Evolutionary conservation across 2,888 invertebrate genomes (phyloP).

Genomic region (Caenorhabditis sinica): DNA sequence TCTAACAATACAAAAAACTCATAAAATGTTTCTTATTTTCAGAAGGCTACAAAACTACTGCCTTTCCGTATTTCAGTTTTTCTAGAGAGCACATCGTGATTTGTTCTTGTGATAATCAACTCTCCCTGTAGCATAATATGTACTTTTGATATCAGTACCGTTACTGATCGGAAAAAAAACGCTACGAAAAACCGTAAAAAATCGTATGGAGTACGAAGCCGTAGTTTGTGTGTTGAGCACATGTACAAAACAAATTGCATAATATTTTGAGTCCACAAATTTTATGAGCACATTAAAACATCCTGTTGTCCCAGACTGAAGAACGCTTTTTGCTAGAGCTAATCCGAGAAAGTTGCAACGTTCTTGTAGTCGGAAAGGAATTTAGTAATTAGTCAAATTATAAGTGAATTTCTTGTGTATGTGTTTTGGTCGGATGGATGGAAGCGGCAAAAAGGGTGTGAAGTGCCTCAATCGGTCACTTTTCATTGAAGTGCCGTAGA

Average conservation of each 20-base stretch:
- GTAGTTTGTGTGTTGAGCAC: conserved; percentile 36
- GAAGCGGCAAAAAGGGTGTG: conserved; percentile 41
- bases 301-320: not conserved
- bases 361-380: not conserved
- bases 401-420: not conserved
- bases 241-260: not conserved
- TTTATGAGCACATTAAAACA: not conserved
- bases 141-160: conserved; percentile 14
- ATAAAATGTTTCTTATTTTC: not conserved
- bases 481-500: conserved; percentile 50
- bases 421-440: conserved; percentile 49
- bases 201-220: not conserved
- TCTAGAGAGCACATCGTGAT: conserved; percentile 7
- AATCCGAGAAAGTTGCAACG: not conserved
- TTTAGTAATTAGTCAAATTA: conserved; percentile 49
- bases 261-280: not conserved
- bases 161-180: not conserved
- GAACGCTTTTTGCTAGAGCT: conserved; percentile 2
- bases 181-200: too few species aligned
- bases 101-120: conserved; percentile 23
- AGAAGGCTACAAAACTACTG: conserved; percentile 50
- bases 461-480: conserved; percentile 57
- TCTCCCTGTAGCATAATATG: conserved; percentile 32
- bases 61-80: not conserved
- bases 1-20: conserved; percentile 11